These are phyloP conservation scores for Hetaerina americana DNA, from an alignment of 1,140 invertebrate species.

Conservation along the genomic window DNA sequence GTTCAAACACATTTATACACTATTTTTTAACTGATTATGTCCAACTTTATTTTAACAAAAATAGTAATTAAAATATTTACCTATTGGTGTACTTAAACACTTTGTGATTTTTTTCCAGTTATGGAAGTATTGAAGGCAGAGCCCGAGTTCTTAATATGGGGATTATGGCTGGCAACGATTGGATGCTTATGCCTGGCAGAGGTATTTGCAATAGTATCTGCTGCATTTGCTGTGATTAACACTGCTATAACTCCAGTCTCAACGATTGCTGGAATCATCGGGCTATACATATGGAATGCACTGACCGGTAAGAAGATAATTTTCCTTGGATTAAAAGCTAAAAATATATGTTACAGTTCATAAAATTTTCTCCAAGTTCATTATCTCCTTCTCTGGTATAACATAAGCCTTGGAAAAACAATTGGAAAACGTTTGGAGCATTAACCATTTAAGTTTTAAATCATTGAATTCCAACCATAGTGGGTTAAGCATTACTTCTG, in stretches of 20 bases:
- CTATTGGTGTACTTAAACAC: too few relatives aligned
- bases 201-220: slow-evolving; percentile 48
- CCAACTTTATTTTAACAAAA: too few relatives aligned
- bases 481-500: too few relatives aligned
- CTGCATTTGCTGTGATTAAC: slow-evolving; percentile 64
- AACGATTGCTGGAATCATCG: slow-evolving; percentile 57
- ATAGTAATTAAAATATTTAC: too few relatives aligned
- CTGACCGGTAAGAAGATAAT: slow-evolving; percentile 46
- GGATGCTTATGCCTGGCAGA: slow-evolving; percentile 47
- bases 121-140: slow-evolving; percentile 44
- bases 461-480: too few relatives aligned
- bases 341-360: not conserved
- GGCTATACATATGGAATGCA: slow-evolving; percentile 65
- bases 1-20: too few relatives aligned
- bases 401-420: too few relatives aligned
- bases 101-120: slow-evolving; percentile 40
- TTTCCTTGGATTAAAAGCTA: not conserved
- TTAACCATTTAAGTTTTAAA: too few relatives aligned
- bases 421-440: too few relatives aligned
- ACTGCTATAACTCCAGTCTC: slow-evolving; percentile 58
- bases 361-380: too few relatives aligned
- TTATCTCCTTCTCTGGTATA: too few relatives aligned
- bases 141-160: slow-evolving; percentile 50
- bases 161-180: slow-evolving; percentile 57
- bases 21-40: too few relatives aligned